Evolutionary conservation across 2,113 vertebrate species (phyloP).

Genomic region (Heterochromis multidens): DNA sequence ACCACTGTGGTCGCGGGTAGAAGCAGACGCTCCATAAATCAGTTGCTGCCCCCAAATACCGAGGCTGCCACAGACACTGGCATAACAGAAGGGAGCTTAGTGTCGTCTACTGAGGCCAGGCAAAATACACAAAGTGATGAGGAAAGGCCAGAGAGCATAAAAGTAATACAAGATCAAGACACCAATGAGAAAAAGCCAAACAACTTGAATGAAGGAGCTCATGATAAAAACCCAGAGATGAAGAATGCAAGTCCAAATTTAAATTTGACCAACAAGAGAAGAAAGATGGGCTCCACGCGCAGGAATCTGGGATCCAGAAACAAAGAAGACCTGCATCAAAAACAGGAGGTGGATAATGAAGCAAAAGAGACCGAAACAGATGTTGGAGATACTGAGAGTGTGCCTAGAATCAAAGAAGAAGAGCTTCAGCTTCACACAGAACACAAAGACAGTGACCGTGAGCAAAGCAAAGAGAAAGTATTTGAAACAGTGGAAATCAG

Average conservation of each 20-base stretch:
- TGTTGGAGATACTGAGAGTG: not conserved
- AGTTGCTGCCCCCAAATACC: not conserved
- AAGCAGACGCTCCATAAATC: not conserved
- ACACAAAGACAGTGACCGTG: not conserved
- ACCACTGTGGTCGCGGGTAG: not conserved
- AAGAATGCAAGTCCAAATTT: not conserved
- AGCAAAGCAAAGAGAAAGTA: not conserved
- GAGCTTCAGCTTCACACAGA: not conserved
- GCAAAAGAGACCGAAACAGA: not conserved
- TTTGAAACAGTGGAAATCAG: constrained; percentile 13
- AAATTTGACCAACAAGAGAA: constrained; percentile 15
- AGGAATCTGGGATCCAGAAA: constrained; percentile 10
- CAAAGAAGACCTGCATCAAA: constrained; percentile 15
- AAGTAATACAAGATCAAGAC: not conserved
- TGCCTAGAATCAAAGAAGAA: not conserved
- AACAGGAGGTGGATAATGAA: not conserved
- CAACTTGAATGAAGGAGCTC: not conserved
- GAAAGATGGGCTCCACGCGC: constrained; percentile 62
- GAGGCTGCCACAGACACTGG: not conserved
- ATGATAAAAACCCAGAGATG: not conserved
- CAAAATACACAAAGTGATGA: not conserved
- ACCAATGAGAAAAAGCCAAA: not conserved
- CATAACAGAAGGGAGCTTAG: not conserved
- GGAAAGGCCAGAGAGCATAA: not conserved
- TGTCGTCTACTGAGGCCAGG: not conserved